These are phyloP conservation scores for Artibeus jamaicensis DNA, from an alignment of 2,797 vertebrate species.

Conservation along the genomic window DNA sequence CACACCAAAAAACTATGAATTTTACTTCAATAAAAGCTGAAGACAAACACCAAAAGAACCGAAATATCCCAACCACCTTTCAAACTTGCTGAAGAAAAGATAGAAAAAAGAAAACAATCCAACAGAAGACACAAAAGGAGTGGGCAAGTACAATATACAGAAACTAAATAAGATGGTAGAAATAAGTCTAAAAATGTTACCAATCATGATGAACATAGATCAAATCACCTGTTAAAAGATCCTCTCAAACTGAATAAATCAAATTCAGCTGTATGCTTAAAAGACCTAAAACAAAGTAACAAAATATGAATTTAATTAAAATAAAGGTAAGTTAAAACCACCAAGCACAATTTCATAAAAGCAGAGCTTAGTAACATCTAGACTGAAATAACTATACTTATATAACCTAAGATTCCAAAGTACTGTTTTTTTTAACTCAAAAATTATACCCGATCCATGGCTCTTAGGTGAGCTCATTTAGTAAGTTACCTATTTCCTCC, in stretches of 20 bases:
- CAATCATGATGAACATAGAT: not conserved
- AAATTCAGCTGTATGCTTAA: not conserved
- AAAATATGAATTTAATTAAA: conserved; percentile 1
- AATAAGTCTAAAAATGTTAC: not conserved
- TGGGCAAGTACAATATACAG: not conserved
- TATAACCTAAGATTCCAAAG: not conserved
- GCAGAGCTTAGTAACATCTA: not conserved
- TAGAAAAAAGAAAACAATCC: not conserved
- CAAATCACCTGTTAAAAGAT: conserved; percentile 35
- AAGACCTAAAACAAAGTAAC: conserved; percentile 25
- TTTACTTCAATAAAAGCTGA: not conserved
- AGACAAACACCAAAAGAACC: not conserved
- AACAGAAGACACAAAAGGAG: not conserved
- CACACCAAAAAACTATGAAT: not conserved
- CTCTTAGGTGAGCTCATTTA: not conserved
- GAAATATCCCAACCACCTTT: not conserved
- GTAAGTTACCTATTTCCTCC: not conserved
- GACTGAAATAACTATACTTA: not conserved
- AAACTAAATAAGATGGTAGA: not conserved
- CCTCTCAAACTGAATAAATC: not conserved
- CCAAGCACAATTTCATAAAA: not conserved
- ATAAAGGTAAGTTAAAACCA: not conserved
- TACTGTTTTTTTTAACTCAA: not conserved
- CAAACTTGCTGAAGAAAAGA: conserved; percentile 10
- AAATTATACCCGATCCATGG: not conserved